A percentile compares a stretch with the other conserved stretches of the same genome.
Evolutionary conservation across 2,888 invertebrate species (phyloP).

Genomic region (Ichneumoninae sp.): DNA sequence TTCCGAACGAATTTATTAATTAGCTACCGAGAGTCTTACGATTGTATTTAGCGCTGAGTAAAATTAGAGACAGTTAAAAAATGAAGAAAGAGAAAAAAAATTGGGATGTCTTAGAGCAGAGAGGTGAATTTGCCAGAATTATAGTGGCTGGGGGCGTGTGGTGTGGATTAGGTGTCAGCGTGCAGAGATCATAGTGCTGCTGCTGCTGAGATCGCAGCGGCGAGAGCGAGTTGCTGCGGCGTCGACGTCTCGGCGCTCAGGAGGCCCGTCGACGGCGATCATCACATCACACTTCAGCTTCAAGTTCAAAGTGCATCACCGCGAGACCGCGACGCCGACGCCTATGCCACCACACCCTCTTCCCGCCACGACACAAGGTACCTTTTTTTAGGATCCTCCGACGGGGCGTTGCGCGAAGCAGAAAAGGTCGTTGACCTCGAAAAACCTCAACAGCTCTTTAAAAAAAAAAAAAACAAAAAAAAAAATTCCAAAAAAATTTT

Average conservation of each 20-base stretch:
- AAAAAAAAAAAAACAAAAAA: not conserved
- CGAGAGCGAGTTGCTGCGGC: slow-evolving; percentile 72
- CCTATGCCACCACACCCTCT: slow-evolving; percentile 81
- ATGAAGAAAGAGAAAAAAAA: slow-evolving; percentile 21
- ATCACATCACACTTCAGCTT: slow-evolving; percentile 75
- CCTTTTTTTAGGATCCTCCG: slow-evolving; percentile 61
- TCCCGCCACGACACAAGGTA: slow-evolving; percentile 81
- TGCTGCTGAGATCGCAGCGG: slow-evolving; percentile 73
- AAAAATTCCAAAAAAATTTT: not conserved
- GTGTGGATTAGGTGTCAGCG: slow-evolving; percentile 82
- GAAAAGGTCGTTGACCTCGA: slow-evolving; percentile 37
- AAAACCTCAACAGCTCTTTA: not conserved
- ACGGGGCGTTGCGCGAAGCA: not conserved
- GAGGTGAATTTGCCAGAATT: slow-evolving; percentile 64
- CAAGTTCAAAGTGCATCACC: slow-evolving; percentile 75
- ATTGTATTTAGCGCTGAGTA: not conserved
- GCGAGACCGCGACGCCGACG: slow-evolving; percentile 76
- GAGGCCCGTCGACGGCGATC: slow-evolving; percentile 72
- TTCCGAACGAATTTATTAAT: not conserved
- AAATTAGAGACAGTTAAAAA: slow-evolving; percentile 19
- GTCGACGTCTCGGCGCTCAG: slow-evolving; percentile 72
- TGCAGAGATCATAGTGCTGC: slow-evolving; percentile 76
- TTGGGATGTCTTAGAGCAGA: slow-evolving; percentile 37
- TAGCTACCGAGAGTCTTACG: slow-evolving; percentile 1
- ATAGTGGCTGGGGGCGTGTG: slow-evolving; percentile 82